Base-by-base conservation (phyloP, 2,113 vertebrate genomes). In the Peucedramus taeniatus region DNA sequence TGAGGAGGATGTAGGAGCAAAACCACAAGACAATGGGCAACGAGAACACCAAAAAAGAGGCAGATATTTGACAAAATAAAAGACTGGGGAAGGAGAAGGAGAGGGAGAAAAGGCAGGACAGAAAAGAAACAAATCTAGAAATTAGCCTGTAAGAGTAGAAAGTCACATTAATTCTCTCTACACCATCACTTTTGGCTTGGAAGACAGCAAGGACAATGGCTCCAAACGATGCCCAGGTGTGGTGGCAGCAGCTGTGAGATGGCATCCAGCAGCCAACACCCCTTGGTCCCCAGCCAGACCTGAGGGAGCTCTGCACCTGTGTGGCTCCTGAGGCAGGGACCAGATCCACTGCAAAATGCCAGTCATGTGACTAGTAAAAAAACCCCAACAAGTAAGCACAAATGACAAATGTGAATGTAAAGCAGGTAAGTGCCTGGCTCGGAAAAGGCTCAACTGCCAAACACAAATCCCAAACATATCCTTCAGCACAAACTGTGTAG, bases 231-330 rank as follows among this genome's bases (percentile, higher is more conserved):
- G 23, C 49, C 31, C 27, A 45, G 45, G 2, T n/a, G 40, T 26
- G 33, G 33, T 50, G 45, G 33, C 54, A 4, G 65, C 2, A 22
- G 56, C 37, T 92, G 37, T 7, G 24, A 61, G 47, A 28, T 37
- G 51, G 24, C 65, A 64, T 3, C 10, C 5, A 10, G 61, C 44
- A 59, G 12, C 19, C 13, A 21, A 6, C n/a, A 60, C 1, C 5
- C 30, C 28, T 59, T 11, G 18, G 44, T 74, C 17, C 50, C 24
- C 7, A 9, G 53, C 11, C 61, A 63, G 24, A 28, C 30, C 50
- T 44, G 71, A 0, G 0, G 1, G n/a, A 74, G 12, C 45, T 83
- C 60, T 71, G 61, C 47, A 44, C 21, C 28, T 6, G 0, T 7
- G 11, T 4, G 7, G 49, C 7, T 47, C 39, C 57, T 15, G 57